Conservation (phyloP, 2,113 vertebrate genomes). For the Psilopogon haemacephalus region DNA sequence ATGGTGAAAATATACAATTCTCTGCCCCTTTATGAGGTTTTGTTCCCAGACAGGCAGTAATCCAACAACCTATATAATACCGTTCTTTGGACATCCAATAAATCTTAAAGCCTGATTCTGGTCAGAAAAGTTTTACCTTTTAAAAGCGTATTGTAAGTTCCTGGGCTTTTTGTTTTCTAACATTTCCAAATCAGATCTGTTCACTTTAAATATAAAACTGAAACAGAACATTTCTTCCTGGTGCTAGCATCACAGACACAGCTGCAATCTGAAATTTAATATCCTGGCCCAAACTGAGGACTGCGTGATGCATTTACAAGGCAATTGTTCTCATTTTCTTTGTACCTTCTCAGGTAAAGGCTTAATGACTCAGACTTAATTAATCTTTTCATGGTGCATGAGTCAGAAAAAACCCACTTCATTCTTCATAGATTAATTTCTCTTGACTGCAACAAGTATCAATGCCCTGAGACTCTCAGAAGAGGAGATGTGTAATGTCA, state of each 20-base stretch:
- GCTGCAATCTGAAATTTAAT: slow-evolving; percentile 18
- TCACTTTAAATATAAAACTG: neutral
- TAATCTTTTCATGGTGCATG: neutral
- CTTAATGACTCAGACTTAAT: slow-evolving; percentile 8
- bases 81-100: neutral
- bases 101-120: neutral
- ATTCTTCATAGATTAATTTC: neutral
- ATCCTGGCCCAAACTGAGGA: neutral
- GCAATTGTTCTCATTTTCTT: slow-evolving; percentile 18
- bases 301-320: neutral
- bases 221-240: neutral
- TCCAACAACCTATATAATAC: neutral
- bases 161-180: neutral
- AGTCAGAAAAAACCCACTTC: neutral
- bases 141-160: neutral
- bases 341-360: neutral
- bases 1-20: neutral
- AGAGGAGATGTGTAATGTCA: neutral
- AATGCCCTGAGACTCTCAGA: neutral
- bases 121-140: neutral
- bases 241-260: neutral
- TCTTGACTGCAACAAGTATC: neutral
- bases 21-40: neutral
- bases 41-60: neutral
- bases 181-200: neutral